Base-by-base conservation (phyloP, 2,888 invertebrate genomes). In the Gibbula magus region DNA sequence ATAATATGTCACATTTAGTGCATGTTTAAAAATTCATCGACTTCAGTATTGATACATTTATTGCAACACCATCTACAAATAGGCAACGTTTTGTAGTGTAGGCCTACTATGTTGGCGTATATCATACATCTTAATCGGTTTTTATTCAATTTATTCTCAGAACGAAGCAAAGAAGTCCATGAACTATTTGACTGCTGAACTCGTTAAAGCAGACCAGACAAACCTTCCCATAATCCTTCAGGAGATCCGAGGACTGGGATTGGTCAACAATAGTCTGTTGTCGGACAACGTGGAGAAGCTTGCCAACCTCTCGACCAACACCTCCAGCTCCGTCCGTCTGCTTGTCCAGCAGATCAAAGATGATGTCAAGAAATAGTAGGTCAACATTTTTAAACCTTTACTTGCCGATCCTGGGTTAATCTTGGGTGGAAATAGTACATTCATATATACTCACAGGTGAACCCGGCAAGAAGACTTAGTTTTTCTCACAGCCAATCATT, bases 121-220 rank as follows among this genome's bases (percentile, higher is more conserved):
- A 22, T n/a, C n/a, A n/a, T n/a, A n/a, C n/a, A n/a, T n/a, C n/a
- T n/a, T n/a, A n/a, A n/a, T n/a, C n/a, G n/a, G n/a, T n/a, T n/a
- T n/a, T n/a, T n/a, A n/a, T n/a, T n/a, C n/a, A n/a, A n/a, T n/a
- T n/a, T n/a, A 83, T 70, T 86, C 92, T 61, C 89, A 96, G 96
- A 96, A 96, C 84, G 95, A 95, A 81, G 97, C 96, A 0, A 96
- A 96, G 91, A 96, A 96, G 89, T 96, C 96, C 8, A 93, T 97
- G 85, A 96, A 96, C 93, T 97, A 96, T 93, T 95, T 97, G 80
- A 94, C 97, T 86, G 95, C 96, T 90, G 95, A 96, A 87, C 94
- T 97, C 86, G 94, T 95, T 79, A 94, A 94, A 85, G 95, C 95
- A 8, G 96, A 96, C 92, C 94, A 96, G 86, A 95, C 95, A 53